phyloP scores from a whole-genome alignment of 2,888 invertebrate genomes.

The Danaus chrysippus region DNA sequence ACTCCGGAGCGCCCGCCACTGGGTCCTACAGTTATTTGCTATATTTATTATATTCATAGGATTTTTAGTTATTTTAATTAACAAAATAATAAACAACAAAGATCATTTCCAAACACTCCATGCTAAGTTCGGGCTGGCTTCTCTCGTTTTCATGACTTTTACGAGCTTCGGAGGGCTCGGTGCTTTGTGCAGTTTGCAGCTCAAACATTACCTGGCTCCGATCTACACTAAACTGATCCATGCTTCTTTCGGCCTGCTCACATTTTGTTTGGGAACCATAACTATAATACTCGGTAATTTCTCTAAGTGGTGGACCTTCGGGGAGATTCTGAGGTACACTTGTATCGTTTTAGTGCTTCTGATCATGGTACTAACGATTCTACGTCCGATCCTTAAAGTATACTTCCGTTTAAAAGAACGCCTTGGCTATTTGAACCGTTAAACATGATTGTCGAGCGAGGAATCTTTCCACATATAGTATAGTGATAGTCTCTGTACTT shows the following conservation, averaged over 20 bases:
- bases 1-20: constrained; percentile 69
- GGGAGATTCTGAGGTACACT: constrained; percentile 57
- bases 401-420: constrained; percentile 71
- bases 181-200: constrained; percentile 65
- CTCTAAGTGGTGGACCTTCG: constrained; percentile 65
- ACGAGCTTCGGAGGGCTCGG: constrained; percentile 69
- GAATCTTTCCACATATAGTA: too few species aligned
- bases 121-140: constrained; percentile 66
- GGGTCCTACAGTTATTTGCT: constrained; percentile 64
- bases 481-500: too few species aligned
- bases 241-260: constrained; percentile 61
- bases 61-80: constrained; percentile 63
- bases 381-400: constrained; percentile 67
- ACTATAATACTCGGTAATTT: constrained; percentile 63
- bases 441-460: constrained; percentile 25
- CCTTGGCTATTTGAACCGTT: constrained; percentile 57
- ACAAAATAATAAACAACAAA: constrained; percentile 58
- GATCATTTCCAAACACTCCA: constrained; percentile 63
- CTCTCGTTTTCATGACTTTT: constrained; percentile 59
- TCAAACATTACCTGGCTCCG: constrained; percentile 68
- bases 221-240: constrained; percentile 70
- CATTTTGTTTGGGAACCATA: constrained; percentile 62
- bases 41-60: constrained; percentile 53
- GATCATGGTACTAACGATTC: constrained; percentile 60
- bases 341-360: constrained; percentile 54